Base-by-base conservation (phyloP, 2,888 invertebrate species). In the Congeria kusceri region DNA sequence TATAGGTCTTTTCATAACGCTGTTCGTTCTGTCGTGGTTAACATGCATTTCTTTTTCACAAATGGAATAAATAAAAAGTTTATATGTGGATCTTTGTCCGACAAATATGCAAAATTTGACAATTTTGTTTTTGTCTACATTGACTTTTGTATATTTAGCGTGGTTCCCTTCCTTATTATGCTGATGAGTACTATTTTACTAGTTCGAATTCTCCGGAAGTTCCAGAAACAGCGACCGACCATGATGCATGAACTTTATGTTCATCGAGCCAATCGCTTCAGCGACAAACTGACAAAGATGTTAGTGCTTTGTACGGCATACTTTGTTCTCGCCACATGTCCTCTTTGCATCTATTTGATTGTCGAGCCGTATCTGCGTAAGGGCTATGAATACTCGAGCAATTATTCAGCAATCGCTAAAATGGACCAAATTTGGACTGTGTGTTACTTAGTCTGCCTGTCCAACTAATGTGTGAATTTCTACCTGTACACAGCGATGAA, bases 311-410 rank as follows among this genome's bases (percentile, higher is more conserved):
- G 83, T 0, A 86, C 80, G 1, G 69, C 80, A 13, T 86, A 85
- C 32, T 87, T 87, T 53, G 67, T 87, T 9, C 27, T 82, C 2
- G 78, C 86, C 0, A 87, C 85, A 11, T 70, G 78, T 3, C 87
- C 87, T 7, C 81, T 86, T 15, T 85, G 81, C 11, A 68, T 87
- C 0, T 85, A 83, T 46, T 86, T 86, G 23, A 85, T 87, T 27
- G 62, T 86, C 11, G 87, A 87, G 32, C 79, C 87, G 1, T 86
- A 86, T 28, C 63, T 81, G 13, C 53, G 65, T 44, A 72, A 76
- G 4, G 56, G 39, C 18, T 79, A 56, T 23, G n/a, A n/a, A n/a
- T n/a, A n/a, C n/a, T n/a, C n/a, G n/a, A n/a, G n/a, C n/a, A n/a
- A n/a, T n/a, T n/a, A 62, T 1, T 2, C 27, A 13, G 58, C 73